Percentiles rank a stretch among this genome's conserved stretches.
Conservation (phyloP, 2,797 vertebrate species). For the Petrocephalus schoutedeni region DNA sequence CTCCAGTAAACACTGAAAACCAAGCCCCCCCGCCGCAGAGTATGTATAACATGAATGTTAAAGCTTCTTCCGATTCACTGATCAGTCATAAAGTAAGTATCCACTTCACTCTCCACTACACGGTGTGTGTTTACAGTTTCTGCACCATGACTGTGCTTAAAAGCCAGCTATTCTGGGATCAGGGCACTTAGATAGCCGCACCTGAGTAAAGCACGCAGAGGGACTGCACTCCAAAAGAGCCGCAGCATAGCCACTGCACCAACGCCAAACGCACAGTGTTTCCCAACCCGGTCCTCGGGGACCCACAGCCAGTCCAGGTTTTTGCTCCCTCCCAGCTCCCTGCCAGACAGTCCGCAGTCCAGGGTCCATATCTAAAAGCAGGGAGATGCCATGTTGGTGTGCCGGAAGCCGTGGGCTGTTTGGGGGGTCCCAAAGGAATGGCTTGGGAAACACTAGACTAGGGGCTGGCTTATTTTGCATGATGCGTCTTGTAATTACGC, state of each 20-base stretch:
- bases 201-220: not conserved
- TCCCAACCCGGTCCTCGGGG: not conserved
- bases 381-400: not conserved
- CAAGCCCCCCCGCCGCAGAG: not conserved
- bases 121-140: not conserved
- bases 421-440: not conserved
- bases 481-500: not conserved
- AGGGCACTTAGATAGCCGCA: not conserved
- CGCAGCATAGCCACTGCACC: not conserved
- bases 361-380: not conserved
- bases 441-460: not conserved
- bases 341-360: not conserved
- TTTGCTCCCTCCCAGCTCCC: not conserved
- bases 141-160: not conserved
- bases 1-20: not conserved
- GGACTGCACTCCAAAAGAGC: not conserved
- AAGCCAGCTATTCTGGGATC: not conserved
- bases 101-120: not conserved
- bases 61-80: not conserved
- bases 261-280: not conserved
- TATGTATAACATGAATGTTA: not conserved
- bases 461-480: not conserved
- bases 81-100: not conserved
- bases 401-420: not conserved
- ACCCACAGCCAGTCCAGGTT: not conserved